Evolutionary conservation across 2,888 invertebrate genomes (phyloP), one percentile per base, ranked within the genome.

Genomic region (Pycnomerus fuliginosus): DNA sequence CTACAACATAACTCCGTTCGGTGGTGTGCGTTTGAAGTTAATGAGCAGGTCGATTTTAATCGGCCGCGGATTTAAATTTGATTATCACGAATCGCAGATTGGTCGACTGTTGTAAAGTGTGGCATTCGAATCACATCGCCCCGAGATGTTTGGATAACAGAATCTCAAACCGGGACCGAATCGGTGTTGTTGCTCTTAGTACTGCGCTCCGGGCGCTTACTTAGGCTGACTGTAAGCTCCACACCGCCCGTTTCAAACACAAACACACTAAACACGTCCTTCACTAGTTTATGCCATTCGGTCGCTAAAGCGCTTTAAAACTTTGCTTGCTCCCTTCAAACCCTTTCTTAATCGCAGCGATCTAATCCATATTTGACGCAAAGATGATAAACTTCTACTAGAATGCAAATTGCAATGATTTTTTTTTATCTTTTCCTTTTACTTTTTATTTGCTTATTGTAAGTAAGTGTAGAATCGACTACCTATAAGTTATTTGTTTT

Each of bases 171-270:
- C 58, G 55, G 47, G 59, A 47, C 56, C 59, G 53, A 62, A 58
- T 61, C 60, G 58, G 58, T 54, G 60, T 61, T 65, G 65, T 67
- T 65, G 65, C 66, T 66, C 65, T 68, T 66, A 65, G 63, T 60
- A 41, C 48, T 50, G 55, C 48, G 49, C 36, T 48, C 42, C 34
- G 24, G 60, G 55, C 55, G 60, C 60, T 60, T 60, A 58, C 58
- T 60, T 60, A 60, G 58, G 60, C 55, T 50, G 44, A 25, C 44
- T 50, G 42, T 56, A 56, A 60, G 58, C 52, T 42, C 31, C 44
- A 46, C 52, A 52, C 47, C 56, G 52, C 52, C 51, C 60, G 57
- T 61, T 37, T 53, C 53, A 50, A 64, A 64, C 62, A 60, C 61
- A 64, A 67, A 65, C 66, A 64, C 55, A 50, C 60, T 67, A 64